These are phyloP conservation scores for Corythaixoides concolor DNA, from an alignment of 2,113 vertebrate species.

Conservation along the genomic window DNA sequence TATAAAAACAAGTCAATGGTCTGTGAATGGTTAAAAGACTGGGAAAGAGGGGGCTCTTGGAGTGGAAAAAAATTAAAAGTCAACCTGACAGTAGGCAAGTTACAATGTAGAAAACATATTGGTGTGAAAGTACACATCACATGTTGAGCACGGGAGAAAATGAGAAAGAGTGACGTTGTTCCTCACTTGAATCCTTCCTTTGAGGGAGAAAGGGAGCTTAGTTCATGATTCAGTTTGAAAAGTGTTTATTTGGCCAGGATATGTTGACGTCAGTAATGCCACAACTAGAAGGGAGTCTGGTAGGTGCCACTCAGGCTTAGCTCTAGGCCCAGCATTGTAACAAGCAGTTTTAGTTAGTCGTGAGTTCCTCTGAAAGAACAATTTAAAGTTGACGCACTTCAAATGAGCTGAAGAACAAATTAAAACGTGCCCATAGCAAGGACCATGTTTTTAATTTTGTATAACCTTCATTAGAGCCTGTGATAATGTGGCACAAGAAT, in stretches of 20 bases:
- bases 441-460: not conserved
- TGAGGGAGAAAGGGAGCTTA: not conserved
- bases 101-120: not conserved
- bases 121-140: fast-evolving
- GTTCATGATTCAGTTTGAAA: not conserved
- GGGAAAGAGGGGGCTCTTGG: not conserved
- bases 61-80: no score
- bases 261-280: not conserved
- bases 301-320: not conserved
- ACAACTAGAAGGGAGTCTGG: not conserved
- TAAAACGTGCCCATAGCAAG: constrained; percentile 9
- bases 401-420: constrained; percentile 21
- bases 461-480: not conserved
- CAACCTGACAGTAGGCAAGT: not conserved
- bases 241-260: not conserved
- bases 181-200: not conserved
- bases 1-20: not conserved
- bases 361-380: not conserved
- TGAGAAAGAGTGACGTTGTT: fast-evolving
- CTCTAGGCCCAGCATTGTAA: not conserved
- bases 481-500: not conserved
- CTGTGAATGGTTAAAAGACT: not conserved
- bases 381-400: constrained; percentile 18
- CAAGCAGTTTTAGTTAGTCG: not conserved
- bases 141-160: not conserved